Evolutionary conservation across 1,140 invertebrate species (phyloP), one percentile per base, ranked within the genome.

Genomic region (Trialeurodes vaporariorum): DNA sequence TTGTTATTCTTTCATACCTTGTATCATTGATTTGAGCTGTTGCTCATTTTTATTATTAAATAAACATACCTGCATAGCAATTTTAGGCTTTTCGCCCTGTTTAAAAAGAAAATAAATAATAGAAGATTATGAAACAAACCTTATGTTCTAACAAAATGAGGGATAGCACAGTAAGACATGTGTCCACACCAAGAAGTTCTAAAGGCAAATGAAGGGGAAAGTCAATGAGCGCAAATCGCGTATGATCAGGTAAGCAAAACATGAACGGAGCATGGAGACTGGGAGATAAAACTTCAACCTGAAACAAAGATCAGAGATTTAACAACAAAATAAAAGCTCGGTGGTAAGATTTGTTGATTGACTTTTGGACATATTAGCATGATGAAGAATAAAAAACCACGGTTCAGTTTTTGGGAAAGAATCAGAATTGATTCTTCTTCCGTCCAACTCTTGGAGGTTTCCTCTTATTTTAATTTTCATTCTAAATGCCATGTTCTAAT

Each of bases 141-240:
- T 99, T 99, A 78, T 98, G 91, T 82, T 99, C 98, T 71, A 99
- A 81, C 70, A 99, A 84, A 68, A 99, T 98, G 67, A 98, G 83
- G 1, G 93, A 94, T 59, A 99, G 83, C 0, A 99, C 95, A 82
- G 93, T 93, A 22, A 99, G 84, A 79, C 96, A 98, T 11, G 93
- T 95, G 71, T 99, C 97, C 11, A 99, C 94, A 68, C 97, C 95
- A 59, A 99, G 84, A 34, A 99, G 81, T 80, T 99, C 98, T 67
- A 99, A 79, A 17, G 98, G 98, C 70, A 99, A 82, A 82, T 99
- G 98, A 59, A 99, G 80, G 2, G 98, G 98, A 79, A 98, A 99
- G 80, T 99, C 98, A 24, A 98, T 91, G 61, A 99, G 81, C 22
- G 93, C 88, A 80, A 99, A 98, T 71, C 86, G 86, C 74, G 89